A percentile compares a stretch with the other conserved stretches of the same genome.
Conservation (phyloP, 2,888 invertebrate genomes). For the Dilophus febrilis region DNA sequence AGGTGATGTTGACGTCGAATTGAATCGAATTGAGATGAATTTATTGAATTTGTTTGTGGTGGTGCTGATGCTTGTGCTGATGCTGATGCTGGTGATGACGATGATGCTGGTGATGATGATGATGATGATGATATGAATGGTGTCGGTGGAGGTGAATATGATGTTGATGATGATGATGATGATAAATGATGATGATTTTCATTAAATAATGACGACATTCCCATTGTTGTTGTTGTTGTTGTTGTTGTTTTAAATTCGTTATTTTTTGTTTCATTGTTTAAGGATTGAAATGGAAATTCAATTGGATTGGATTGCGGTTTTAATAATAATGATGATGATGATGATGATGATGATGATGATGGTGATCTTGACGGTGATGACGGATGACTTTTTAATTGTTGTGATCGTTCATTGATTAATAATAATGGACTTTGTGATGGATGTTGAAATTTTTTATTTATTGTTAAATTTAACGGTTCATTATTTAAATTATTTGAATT, state of each 20-base stretch:
- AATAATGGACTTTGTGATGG: too few relatives aligned
- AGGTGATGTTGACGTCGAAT: too few relatives aligned
- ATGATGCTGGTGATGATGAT: neutral
- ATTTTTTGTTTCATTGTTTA: too few relatives aligned
- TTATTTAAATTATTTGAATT: slow-evolving; percentile 8
- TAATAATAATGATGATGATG: neutral
- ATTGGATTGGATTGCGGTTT: too few relatives aligned
- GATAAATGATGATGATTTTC: too few relatives aligned
- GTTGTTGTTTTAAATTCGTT: too few relatives aligned
- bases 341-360: neutral
- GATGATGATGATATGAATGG: neutral
- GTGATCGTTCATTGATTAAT: neutral
- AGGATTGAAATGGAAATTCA: too few relatives aligned
- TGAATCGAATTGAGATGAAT: too few relatives aligned
- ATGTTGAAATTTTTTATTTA: slow-evolving; percentile 32
- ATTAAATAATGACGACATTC: too few relatives aligned
- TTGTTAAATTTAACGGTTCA: slow-evolving; percentile 33
- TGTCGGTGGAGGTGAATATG: neutral
- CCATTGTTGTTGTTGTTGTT: too few relatives aligned
- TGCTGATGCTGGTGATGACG: neutral
- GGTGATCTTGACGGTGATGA: neutral
- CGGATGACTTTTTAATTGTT: neutral
- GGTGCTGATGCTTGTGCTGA: neutral
- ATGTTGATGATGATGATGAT: too few relatives aligned
- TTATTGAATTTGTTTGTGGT: too few relatives aligned